Conservation (phyloP, 2,888 invertebrate species). For the Lithophane socia region DNA sequence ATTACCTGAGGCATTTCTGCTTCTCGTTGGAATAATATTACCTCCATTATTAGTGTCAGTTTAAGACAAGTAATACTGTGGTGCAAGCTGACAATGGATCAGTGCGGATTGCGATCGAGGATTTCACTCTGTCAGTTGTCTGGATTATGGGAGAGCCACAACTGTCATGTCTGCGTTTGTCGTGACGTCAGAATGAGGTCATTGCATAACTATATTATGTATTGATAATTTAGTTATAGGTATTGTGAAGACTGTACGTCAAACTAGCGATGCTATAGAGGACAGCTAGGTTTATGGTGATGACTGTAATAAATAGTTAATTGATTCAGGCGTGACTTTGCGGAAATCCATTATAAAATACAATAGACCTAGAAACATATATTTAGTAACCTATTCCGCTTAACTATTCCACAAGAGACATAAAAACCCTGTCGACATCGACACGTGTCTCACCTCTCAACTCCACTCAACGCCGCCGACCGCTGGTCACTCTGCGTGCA, state of each 20-base stretch:
- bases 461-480: too few relatives aligned
- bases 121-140: constrained; percentile 58
- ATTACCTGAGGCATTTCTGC: constrained; percentile 22
- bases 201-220: constrained; percentile 26
- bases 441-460: too few relatives aligned
- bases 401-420: too few relatives aligned
- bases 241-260: not conserved
- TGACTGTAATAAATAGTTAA: not conserved
- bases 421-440: too few relatives aligned
- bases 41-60: constrained; percentile 23
- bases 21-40: constrained; percentile 20
- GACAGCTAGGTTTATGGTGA: not conserved
- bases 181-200: constrained; percentile 44
- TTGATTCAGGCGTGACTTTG: too few relatives aligned
- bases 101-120: constrained; percentile 54
- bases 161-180: constrained; percentile 59
- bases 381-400: too few relatives aligned
- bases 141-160: constrained; percentile 61
- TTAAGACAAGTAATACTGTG: constrained; percentile 21
- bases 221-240: constrained; percentile 27
- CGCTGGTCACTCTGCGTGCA: too few relatives aligned
- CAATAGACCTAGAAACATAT: too few relatives aligned
- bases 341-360: too few relatives aligned
- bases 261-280: not conserved
- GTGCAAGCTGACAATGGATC: constrained; percentile 53